A percentile compares a stretch with the other conserved stretches of the same genome.
Conservation (phyloP, 2,113 vertebrate genomes). For the Isichthys henryi region DNA sequence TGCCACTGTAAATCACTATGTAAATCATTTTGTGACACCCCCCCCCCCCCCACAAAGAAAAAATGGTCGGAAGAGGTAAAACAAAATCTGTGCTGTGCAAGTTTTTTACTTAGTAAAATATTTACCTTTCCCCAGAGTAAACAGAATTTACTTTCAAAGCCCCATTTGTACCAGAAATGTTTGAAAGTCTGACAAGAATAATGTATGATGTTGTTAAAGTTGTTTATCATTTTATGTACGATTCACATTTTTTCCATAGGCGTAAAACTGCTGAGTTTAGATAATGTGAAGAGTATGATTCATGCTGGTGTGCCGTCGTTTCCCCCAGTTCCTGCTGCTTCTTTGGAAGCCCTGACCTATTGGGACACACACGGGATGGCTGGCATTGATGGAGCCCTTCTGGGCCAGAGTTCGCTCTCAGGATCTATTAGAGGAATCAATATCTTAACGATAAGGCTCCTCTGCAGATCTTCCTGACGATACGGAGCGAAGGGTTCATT, state of each 20-base stretch:
- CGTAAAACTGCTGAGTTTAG: constrained; percentile 71
- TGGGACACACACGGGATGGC: constrained; percentile 35
- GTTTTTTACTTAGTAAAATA: constrained; percentile 50
- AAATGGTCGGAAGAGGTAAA: constrained; percentile 39
- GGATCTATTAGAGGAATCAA: constrained; percentile 4
- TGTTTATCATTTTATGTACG: constrained; percentile 73
- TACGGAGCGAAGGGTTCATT: neutral
- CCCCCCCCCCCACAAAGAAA: constrained; percentile 15
- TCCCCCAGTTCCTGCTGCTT: constrained; percentile 38
- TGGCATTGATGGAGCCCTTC: constrained; percentile 37
- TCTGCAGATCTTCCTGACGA: neutral
- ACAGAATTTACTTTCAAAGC: constrained; percentile 55
- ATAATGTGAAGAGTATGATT: constrained; percentile 67
- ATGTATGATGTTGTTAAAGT: constrained; percentile 58
- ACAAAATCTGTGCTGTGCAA: constrained; percentile 46
- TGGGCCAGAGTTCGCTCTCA: neutral
- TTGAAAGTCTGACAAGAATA: constrained; percentile 68
- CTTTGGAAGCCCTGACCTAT: constrained; percentile 41
- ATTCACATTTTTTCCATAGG: constrained; percentile 53
- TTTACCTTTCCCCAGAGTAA: constrained; percentile 54
- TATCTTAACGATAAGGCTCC: neutral
- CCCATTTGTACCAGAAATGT: constrained; percentile 61
- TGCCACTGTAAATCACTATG: neutral
- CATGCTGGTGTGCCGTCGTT: constrained; percentile 60
- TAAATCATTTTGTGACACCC: constrained; percentile 35